Base-by-base conservation (phyloP, 2,888 invertebrate species). In the Kuschelorhynchus macadamiae region DNA sequence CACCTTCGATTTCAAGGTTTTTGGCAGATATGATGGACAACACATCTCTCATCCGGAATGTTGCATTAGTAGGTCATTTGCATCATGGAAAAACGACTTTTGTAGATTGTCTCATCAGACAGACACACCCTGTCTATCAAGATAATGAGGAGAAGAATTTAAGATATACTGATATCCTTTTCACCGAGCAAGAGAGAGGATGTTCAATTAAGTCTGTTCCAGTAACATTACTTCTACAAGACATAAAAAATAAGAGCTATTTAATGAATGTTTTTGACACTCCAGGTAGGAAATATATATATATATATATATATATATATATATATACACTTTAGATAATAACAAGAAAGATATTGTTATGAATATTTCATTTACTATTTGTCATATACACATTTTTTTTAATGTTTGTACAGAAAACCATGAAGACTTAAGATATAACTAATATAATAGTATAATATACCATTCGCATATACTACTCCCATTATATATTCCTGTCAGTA, bases 61-160 rank as follows among this genome's bases (percentile, higher is more conserved):
- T 99, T 0, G 97, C 97, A 0, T 85, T 99, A 5, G 90, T 98
- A 80, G 99, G 99, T 0, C 98, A 99, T 85, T 86, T 99, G 59
- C 98, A 99, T 83, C 98, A 99, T 86, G 99, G 99, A 78, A 99
- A 99, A 86, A 98, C 98, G 0, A 96, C 98, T 0, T 95, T 99
- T 81, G 94, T 98, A 0, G 99, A 99, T 84, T 98, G 98, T 81
- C 85, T 99, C 5, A 91, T 99, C 62, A 91, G 97, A 21, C 98
- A 99, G 82, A 99, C 99, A 0, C 99, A 99, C 85, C 98, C 98
- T 0, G 92, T 93, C 67, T 92, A 98, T 70, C 92, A 93, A 75
- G 90, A 90, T 57, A 90, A 91, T 11, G 93, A 93, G 20, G 90
- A 90, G 71, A 91, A 92, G 71, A 92, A 92, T 1, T 87, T 93